Conservation (phyloP, 2,888 invertebrate genomes). For the Drepanosiphum platanoidis region DNA sequence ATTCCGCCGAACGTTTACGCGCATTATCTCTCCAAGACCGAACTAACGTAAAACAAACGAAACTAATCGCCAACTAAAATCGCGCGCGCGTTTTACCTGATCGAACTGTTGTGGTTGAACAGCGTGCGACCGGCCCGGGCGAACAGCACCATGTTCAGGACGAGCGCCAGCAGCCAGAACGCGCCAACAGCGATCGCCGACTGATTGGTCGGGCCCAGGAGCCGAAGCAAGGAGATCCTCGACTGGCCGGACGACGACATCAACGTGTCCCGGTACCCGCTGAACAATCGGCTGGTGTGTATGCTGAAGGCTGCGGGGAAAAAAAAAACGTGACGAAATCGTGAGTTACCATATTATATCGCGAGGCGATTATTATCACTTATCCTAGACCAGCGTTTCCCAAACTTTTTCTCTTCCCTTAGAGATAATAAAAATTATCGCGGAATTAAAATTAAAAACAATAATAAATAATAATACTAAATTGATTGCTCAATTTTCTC, state of each 20-base stretch:
- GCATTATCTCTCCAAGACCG: no score
- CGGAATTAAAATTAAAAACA: no score
- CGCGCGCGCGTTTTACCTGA: conserved; percentile 15
- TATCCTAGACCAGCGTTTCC: no score
- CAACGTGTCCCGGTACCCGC: conserved; percentile 66
- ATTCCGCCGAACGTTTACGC: no score
- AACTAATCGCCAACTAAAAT: no score
- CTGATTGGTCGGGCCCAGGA: conserved; percentile 67
- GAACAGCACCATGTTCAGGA: conserved; percentile 70
- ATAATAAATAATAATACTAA: no score
- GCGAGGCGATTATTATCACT: no score
- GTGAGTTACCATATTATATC: no score
- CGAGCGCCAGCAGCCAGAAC: conserved; percentile 72
- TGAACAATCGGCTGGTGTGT: conserved; percentile 71
- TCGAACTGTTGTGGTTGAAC: background rate
- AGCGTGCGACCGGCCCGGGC: conserved; percentile 67
- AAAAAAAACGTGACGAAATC: background rate
- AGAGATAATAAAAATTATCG: no score
- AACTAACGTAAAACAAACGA: no score
- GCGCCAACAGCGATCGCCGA: conserved; percentile 67
- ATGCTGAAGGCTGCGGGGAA: conserved; percentile 71
- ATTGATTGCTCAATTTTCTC: no score
- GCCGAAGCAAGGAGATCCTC: conserved; percentile 66
- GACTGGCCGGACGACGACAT: conserved; percentile 65
- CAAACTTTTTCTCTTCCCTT: no score